Evolutionary conservation across 64 coral and sea anemone genomes (phyloP).

Genomic region (Cladopsammia gracilis): DNA sequence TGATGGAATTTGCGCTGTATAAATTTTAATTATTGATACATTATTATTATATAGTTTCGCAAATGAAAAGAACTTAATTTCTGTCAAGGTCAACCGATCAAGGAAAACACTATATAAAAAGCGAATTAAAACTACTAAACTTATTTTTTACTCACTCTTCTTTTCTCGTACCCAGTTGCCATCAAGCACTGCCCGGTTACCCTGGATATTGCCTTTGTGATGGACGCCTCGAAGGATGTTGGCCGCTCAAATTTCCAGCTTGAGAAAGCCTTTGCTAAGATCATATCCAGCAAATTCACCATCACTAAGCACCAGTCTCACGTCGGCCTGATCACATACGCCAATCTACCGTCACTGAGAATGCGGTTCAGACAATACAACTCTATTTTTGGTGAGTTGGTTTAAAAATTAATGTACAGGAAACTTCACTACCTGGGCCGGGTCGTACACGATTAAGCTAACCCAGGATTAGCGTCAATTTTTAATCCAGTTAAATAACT

Average conservation of each 20-base stretch:
- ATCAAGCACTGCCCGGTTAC: slow-evolving; percentile 82
- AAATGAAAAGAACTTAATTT: too few relatives aligned
- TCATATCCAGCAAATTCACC: slow-evolving; percentile 74
- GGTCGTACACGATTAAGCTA: too few relatives aligned
- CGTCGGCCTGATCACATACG: slow-evolving; percentile 83
- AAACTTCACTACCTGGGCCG: too few relatives aligned
- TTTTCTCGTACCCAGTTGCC: background rate
- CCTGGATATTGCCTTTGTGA: slow-evolving; percentile 79
- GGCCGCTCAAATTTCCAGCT: slow-evolving; percentile 80
- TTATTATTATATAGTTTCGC: too few relatives aligned
- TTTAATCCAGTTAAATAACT: too few relatives aligned
- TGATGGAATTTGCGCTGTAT: too few relatives aligned
- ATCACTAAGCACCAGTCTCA: slow-evolving; percentile 86
- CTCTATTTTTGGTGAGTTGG: slow-evolving; percentile 23
- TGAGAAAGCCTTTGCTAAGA: slow-evolving; percentile 71
- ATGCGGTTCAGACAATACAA: slow-evolving; percentile 63
- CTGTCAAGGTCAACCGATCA: too few relatives aligned
- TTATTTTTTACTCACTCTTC: background rate
- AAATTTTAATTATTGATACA: too few relatives aligned
- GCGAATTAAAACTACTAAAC: too few relatives aligned
- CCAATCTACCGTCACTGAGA: slow-evolving; percentile 48
- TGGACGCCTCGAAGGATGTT: slow-evolving; percentile 79
- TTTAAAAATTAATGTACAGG: background rate
- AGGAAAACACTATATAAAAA: too few relatives aligned
- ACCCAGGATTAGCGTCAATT: too few relatives aligned